Evolutionary conservation across 2,113 vertebrate genomes (phyloP).

Genomic region (Xenopus tropicalis): DNA sequence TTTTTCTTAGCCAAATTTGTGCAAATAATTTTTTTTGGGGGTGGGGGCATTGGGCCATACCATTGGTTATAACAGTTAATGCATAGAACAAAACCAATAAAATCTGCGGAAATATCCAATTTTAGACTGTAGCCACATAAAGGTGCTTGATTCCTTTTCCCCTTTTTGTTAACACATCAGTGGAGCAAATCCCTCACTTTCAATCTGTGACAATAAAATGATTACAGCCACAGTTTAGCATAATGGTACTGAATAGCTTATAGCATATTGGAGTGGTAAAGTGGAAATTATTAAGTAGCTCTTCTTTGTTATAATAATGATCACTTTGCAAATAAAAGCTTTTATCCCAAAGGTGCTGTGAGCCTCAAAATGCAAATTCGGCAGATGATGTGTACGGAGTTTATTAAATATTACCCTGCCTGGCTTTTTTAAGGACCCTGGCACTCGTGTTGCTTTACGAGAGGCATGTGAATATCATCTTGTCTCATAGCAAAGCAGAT

Average conservation of each 20-base stretch:
- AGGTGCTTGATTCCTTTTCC: no score
- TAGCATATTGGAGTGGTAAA: conserved; percentile 77
- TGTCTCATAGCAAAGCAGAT: no score
- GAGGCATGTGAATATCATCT: no score
- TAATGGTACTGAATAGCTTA: conserved; percentile 77
- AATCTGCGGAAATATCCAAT: no score
- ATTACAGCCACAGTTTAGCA: conserved; percentile 77
- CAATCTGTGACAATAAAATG: conserved; percentile 76
- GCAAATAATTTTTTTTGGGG: no score
- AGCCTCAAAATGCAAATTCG: conserved; percentile 95
- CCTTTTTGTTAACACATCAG: no score
- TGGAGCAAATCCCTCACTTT: conserved; percentile 54
- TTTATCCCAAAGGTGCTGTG: conserved; percentile 83
- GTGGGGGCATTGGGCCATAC: no score
- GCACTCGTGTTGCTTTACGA: no score
- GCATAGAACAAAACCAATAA: no score
- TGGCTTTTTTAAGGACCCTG: conserved; percentile 34
- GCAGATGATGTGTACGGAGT: conserved; percentile 65
- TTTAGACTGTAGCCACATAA: no score
- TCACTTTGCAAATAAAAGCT: conserved; percentile 85
- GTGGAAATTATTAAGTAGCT: conserved; percentile 80
- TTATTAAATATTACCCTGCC: conserved; percentile 99
- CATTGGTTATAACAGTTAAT: no score
- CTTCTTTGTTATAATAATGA: conserved; percentile 84
- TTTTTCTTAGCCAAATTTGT: no score